These are phyloP conservation scores for Neodiprion virginianus DNA, from an alignment of 1,140 invertebrate genomes.

Conservation along the genomic window DNA sequence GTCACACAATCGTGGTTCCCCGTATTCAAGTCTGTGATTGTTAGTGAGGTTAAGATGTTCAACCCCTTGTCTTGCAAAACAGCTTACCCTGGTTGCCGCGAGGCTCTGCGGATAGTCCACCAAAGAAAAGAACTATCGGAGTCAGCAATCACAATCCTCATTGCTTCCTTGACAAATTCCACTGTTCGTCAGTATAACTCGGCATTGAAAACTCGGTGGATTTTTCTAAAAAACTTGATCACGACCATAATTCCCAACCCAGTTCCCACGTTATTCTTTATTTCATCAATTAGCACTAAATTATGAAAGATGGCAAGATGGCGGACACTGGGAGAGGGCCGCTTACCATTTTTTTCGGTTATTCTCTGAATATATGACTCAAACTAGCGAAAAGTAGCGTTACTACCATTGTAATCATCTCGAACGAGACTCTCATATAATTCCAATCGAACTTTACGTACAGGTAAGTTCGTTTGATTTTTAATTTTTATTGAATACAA, in stretches of 20 bases:
- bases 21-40: conserved; percentile 8
- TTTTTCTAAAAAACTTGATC: neutral
- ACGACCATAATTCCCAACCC: neutral
- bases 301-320: neutral
- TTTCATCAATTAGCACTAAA: neutral
- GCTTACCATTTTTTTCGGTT: neutral
- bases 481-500: too few relatives aligned
- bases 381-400: too few relatives aligned
- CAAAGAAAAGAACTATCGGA: conserved; percentile 15
- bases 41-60: conserved; percentile 8
- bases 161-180: conserved; percentile 16
- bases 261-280: neutral
- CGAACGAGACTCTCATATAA: too few relatives aligned
- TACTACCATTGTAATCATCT: too few relatives aligned
- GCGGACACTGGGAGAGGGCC: neutral
- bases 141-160: conserved; percentile 11
- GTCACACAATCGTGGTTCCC: conserved; percentile 20
- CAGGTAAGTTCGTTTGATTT: too few relatives aligned
- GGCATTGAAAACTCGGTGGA: conserved; percentile 15
- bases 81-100: conserved; percentile 17
- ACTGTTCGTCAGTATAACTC: conserved; percentile 22
- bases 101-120: conserved; percentile 5
- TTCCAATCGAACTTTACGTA: too few relatives aligned
- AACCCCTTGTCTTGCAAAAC: neutral
- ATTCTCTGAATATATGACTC: neutral